These are phyloP conservation scores for Argynnis bischoffii DNA, from an alignment of 2,888 invertebrate species.

Conservation along the genomic window DNA sequence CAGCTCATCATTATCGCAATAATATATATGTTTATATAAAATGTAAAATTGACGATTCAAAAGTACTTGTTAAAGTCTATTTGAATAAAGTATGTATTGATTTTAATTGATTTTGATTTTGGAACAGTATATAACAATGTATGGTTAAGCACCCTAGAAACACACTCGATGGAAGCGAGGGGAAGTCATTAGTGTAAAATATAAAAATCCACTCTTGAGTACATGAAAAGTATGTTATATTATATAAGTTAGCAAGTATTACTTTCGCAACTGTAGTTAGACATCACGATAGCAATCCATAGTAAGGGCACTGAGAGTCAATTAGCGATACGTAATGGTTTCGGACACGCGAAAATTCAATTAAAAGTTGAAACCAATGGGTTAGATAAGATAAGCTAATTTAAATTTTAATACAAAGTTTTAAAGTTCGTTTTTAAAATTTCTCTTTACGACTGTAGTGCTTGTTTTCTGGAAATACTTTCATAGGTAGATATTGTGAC, in stretches of 20 bases:
- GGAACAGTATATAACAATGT: too few relatives aligned
- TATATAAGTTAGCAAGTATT: neutral
- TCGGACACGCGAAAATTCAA: constrained; percentile 47
- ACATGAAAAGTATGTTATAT: too few relatives aligned
- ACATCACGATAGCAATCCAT: neutral
- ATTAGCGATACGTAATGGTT: constrained; percentile 46
- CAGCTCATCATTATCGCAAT: too few relatives aligned
- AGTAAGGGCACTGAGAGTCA: constrained; percentile 33
- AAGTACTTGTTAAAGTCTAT: too few relatives aligned
- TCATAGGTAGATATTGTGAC: constrained; percentile 31
- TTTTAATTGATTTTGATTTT: too few relatives aligned
- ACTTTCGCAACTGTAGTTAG: neutral
- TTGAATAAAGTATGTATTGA: too few relatives aligned
- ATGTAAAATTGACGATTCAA: too few relatives aligned
- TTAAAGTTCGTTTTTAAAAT: constrained; percentile 8
- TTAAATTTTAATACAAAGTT: constrained; percentile 15
- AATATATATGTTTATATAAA: too few relatives aligned
- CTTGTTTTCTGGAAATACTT: constrained; percentile 29
- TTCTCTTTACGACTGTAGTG: neutral
- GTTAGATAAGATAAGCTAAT: constrained; percentile 18
- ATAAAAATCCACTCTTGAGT: too few relatives aligned
- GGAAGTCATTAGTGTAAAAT: too few relatives aligned
- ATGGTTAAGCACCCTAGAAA: too few relatives aligned
- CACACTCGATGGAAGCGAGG: too few relatives aligned
- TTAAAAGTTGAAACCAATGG: constrained; percentile 40